Base-by-base conservation (phyloP, 92 coral and sea anemone species). In the Pocillopora grandis region DNA sequence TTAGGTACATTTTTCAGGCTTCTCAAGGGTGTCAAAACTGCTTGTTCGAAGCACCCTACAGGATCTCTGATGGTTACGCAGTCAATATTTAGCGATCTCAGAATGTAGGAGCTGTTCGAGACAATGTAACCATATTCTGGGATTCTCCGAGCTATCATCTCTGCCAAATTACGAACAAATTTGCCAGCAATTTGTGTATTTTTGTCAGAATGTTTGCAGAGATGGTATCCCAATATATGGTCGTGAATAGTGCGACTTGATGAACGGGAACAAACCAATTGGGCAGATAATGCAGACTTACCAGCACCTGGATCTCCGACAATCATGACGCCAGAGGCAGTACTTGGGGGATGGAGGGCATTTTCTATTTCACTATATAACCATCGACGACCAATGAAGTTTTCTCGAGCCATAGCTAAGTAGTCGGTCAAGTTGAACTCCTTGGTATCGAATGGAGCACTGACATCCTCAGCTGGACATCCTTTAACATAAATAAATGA, bases 101-200 rank as follows among this genome's bases (percentile, higher is more conserved):
- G 98, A 58, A 94, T 78, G 18, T 59, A 88, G 19, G 72, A 1
- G 62, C 90, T 89, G 48, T 59, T 71, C 56, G 62, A 14, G 21
- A 92, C 61, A n/a, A 85, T 58, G 58, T 78, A 12, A 75, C 71
- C 69, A 61, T 94, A 94, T 23, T 79, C 87, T 9, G 71, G 82
- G 12, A 92, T 66, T 79, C 81, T 88, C 0, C 73, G 57, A 3
- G 95, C 91, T 71, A 93, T 95, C 93, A 93, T 90, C 17, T 72
- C 87, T 0, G 95, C 98, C 35, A 93, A 61, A 62, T 93, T 93
- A 27, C 95, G 98, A 42, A 95, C 98, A 87, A 95, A 95, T 80
- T 66, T 76, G 18, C 91, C 98, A 10, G 76, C 75, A 64, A n/a
- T 64, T 8, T 64, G 27, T 64, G 69, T 64, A 33, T 83, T 89